These are phyloP conservation scores for Portunus trituberculatus DNA, from an alignment of 1,140 invertebrate genomes.

Conservation along the genomic window DNA sequence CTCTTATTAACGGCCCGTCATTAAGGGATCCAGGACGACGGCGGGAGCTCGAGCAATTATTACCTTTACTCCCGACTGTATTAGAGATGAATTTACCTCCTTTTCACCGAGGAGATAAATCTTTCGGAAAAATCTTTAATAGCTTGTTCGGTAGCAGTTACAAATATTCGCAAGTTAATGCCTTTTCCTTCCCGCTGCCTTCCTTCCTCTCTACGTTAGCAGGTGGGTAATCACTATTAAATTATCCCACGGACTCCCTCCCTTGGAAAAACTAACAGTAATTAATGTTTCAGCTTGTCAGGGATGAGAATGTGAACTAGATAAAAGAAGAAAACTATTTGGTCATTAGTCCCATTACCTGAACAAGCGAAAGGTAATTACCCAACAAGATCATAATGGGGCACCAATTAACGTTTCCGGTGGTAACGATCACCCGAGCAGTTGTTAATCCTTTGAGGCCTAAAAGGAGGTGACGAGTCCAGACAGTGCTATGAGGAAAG, in stretches of 20 bases:
- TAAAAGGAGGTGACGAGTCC: not conserved
- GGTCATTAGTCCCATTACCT: conserved; percentile 53
- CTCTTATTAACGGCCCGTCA: conserved; percentile 67
- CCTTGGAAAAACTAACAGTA: not conserved
- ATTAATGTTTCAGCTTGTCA: not conserved
- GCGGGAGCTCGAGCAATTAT: conserved; percentile 39
- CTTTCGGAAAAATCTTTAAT: conserved; percentile 57
- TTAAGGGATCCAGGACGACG: conserved; percentile 48
- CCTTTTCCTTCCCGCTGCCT: not conserved
- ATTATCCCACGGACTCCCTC: not conserved
- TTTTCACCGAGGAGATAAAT: conserved; percentile 16
- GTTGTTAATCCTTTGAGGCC: conserved; percentile 48
- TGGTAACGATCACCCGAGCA: conserved; percentile 46
- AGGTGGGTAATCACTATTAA: not conserved
- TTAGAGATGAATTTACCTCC: not conserved
- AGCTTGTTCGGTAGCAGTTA: conserved; percentile 53
- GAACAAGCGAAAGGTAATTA: conserved; percentile 62
- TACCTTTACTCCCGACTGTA: not conserved
- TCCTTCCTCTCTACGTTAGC: not conserved
- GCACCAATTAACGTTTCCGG: conserved; percentile 59
- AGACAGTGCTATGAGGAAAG: not conserved
- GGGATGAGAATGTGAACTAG: not conserved
- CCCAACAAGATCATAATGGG: conserved; percentile 52
- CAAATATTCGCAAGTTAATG: conserved; percentile 47
- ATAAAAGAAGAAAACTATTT: conserved; percentile 5